phyloP scores from a whole-genome alignment of 2,113 vertebrate species.

The Vombatus ursinus region DNA sequence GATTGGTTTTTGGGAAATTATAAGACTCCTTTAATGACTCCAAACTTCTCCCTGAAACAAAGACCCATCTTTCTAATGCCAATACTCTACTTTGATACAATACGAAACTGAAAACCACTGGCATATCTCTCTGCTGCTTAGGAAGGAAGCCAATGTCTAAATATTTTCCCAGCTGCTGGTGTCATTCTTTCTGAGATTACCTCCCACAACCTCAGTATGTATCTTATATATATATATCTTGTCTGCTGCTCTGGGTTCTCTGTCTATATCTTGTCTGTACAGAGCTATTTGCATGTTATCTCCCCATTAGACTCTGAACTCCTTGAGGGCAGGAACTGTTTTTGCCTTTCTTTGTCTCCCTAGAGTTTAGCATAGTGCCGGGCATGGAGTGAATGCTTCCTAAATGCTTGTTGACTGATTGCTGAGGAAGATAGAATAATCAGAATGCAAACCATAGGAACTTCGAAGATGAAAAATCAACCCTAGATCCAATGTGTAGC shows the following conservation, averaged over 20 bases:
- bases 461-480: constrained; percentile 7
- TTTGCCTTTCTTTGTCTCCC: not conserved
- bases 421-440: constrained; percentile 41
- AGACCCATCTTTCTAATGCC: not conserved
- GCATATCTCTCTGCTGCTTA: constrained; percentile 10
- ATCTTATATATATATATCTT: not conserved
- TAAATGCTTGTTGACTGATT: not conserved
- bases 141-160: constrained; percentile 1
- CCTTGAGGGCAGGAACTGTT: not conserved
- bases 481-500: constrained; percentile 5
- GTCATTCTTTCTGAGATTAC: not conserved
- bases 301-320: not conserved
- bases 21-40: not conserved
- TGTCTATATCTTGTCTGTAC: not conserved
- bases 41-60: not conserved
- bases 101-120: constrained; percentile 24
- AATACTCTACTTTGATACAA: not conserved
- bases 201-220: not conserved
- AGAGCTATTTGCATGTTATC: not conserved
- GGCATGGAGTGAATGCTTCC: not conserved
- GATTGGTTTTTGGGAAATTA: not conserved
- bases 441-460: not conserved
- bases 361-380: not conserved
- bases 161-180: constrained; percentile 9
- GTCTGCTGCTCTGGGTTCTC: not conserved